Base-by-base conservation (phyloP, 2,113 vertebrate species). In the Tachuris rubrigastra region DNA sequence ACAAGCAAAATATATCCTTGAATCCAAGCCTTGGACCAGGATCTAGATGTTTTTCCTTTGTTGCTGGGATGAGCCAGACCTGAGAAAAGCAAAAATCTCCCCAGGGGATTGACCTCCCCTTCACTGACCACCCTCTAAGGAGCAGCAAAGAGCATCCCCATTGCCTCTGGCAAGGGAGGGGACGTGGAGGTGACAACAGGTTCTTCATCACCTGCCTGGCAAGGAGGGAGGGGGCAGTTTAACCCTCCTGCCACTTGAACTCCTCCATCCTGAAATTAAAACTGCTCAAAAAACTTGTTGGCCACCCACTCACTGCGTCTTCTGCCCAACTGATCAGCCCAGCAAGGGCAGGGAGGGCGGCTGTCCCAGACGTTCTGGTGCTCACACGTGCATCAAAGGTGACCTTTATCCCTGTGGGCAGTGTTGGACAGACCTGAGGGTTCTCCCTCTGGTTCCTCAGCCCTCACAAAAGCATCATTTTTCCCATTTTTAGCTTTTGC, bases 161-260 rank as follows among this genome's bases (percentile, higher is more conserved):
- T 59, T 56, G 49, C 20, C 37, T 42, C n/a, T 33, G 30, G 5
- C 18, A 66, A 58, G 35, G 33, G 14, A 42, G 15, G 17, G 25
- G 35, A 52, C 44, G 10, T 0, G 2, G 11, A 8, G 17, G 6
- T 11, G 2, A 10, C 22, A 67, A 7, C 31, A 82, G 4, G 35
- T 9, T 56, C 33, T 22, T 78, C 35, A 19, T 25, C 28, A 50
- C 17, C 5, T 0, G 14, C 22, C 35, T 20, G n/a, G 27, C 18
- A 80, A 52, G 25, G 28, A 72, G 8, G 1, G 1, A 90, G 21
- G 20, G 42, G 15, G 2, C 24, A 72, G 20, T 15, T 23, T 33
- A 15, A 12, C 4, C 17, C 8, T 87, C 44, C 65, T 81, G 52
- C 28, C n/a, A n/a, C 53, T 52, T 31, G 12, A 68, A 6, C 2